Percentiles rank a stretch among this genome's conserved stretches.
Evolutionary conservation across 2,888 invertebrate species (phyloP).

Genomic region (Hyposoter dolosus): DNA sequence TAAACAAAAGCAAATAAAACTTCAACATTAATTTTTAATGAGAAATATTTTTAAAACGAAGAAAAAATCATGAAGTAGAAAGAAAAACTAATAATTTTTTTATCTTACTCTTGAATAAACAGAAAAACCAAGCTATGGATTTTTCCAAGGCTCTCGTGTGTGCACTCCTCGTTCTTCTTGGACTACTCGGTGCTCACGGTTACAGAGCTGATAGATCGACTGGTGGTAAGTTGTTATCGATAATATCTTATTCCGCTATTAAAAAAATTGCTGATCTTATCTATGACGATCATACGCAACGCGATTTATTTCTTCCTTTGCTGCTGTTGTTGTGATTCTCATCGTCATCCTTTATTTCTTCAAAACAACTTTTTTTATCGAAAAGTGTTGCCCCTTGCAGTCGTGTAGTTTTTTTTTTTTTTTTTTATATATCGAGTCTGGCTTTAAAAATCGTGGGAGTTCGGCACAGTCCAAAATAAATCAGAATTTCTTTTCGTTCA

Average conservation of each 20-base stretch:
- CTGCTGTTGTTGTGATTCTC: slow-evolving; percentile 3
- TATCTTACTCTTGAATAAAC: slow-evolving; percentile 43
- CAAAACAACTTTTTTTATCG: background rate
- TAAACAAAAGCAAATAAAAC: slow-evolving; percentile 19
- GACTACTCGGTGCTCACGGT: slow-evolving; percentile 60
- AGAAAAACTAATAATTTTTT: slow-evolving; percentile 1
- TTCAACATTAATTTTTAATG: slow-evolving; percentile 29
- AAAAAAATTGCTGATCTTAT: slow-evolving; percentile 13
- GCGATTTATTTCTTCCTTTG: slow-evolving; percentile 35
- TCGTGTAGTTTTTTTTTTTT: background rate
- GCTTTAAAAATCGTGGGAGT: background rate
- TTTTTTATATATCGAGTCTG: too few species aligned
- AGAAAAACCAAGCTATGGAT: slow-evolving; percentile 63
- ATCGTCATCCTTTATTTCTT: slow-evolving; percentile 8
- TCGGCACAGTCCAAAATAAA: background rate
- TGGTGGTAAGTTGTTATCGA: slow-evolving; percentile 54
- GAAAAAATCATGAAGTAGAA: background rate
- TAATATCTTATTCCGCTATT: slow-evolving; percentile 14
- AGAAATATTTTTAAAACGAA: slow-evolving; percentile 12
- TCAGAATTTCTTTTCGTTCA: background rate
- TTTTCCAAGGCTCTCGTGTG: slow-evolving; percentile 63
- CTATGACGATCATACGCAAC: slow-evolving; percentile 24
- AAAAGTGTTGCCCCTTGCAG: background rate
- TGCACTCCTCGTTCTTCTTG: slow-evolving; percentile 63
- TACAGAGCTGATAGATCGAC: slow-evolving; percentile 53